phyloP scores from a whole-genome alignment of 2,113 vertebrate genomes.

The Genyomyrus donnyi region DNA sequence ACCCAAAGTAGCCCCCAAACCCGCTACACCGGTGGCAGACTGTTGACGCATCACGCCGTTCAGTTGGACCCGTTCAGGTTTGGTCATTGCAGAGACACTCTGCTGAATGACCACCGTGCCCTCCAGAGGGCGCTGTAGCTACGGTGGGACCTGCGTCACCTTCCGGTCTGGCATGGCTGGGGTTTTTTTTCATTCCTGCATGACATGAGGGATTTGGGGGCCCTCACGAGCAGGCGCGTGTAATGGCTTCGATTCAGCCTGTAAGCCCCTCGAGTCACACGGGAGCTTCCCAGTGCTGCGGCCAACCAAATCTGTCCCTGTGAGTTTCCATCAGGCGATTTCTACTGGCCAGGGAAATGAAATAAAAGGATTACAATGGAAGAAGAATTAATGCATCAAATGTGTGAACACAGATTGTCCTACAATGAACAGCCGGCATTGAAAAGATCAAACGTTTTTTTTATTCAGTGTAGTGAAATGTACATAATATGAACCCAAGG shows the following conservation, averaged over 20 bases:
- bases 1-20: not conserved
- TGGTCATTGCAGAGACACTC: not conserved
- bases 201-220: not conserved
- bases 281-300: not conserved
- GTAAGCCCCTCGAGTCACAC: not conserved
- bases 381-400: not conserved
- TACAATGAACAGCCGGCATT: not conserved
- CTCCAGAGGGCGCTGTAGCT: not conserved
- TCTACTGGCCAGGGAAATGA: not conserved
- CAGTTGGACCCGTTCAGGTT: not conserved
- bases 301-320: not conserved
- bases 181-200: not conserved
- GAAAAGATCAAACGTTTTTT: not conserved
- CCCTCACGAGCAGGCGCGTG: not conserved
- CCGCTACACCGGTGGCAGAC: not conserved
- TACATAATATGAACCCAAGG: not conserved
- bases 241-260: not conserved
- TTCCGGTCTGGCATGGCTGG: not conserved
- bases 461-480: not conserved
- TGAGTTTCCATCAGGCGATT: not conserved
- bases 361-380: not conserved
- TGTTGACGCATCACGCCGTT: not conserved
- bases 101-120: not conserved
- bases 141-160: not conserved
- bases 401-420: not conserved